Base-by-base conservation (phyloP, 2,888 invertebrate genomes). In the Abscondita cerata region DNA sequence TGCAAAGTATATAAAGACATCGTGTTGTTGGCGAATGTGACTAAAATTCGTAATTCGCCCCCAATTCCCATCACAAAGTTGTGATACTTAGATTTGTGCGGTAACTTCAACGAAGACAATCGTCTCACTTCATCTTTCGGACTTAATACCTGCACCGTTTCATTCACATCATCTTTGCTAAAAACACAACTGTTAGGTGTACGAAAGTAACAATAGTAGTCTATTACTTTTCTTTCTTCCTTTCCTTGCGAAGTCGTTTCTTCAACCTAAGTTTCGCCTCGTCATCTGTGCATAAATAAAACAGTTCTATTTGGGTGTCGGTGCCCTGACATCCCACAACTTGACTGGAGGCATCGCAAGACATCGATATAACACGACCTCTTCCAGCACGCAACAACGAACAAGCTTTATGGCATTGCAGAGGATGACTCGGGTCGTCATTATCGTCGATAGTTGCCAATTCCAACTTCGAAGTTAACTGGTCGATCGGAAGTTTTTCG, bases 291-390 rank as follows among this genome's bases (percentile, higher is more conserved):
- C 91, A 87, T 70, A 98, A 89, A 40, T 87, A 83, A 76, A 95
- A 98, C 54, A 94, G 80, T 81, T 98, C 98, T 12, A 98, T 81
- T 18, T 86, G 80, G 55, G 88, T 86, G 73, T 95, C 93, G 9
- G 88, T 89, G 1, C 96, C 96, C 76, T 93, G 92, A 76, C 94
- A 94, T 1, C 88, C 89, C 1, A 98, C 76, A 15, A 95, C 80
- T 64, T 86, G 85, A 66, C 90, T 89, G 15, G 90, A 87, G 0
- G 83, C 79, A 80, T 97, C 95, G 1, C 88, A 84, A 12, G 84
- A 82, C 72, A 97, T 83, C 16, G 89, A 88, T 0, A 91, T 87
- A 1, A 96, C 90, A 70, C 95, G 85, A 2, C 95, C 95, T 69
- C 85, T 86, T 0, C 93, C 91, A 25, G 88, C 87, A 52, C 96